Evolutionary conservation across 2,113 vertebrate genomes (phyloP).

Genomic region (Seriola dumerili): DNA sequence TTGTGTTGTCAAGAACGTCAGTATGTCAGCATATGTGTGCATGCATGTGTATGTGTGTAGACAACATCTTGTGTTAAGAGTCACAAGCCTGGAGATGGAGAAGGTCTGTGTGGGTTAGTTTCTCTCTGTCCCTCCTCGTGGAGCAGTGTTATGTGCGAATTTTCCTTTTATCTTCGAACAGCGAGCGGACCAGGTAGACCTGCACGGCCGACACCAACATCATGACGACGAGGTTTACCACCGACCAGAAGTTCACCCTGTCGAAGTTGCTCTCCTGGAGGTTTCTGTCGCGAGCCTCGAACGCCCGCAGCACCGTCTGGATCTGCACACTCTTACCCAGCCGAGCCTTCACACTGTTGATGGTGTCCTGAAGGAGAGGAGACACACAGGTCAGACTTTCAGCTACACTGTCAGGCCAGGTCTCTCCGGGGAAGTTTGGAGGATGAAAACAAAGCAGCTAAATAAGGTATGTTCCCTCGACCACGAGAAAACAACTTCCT

Average conservation of each 20-base stretch:
- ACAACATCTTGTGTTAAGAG: constrained; percentile 3
- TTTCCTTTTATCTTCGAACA: constrained; percentile 95
- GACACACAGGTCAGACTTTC: constrained; percentile 28
- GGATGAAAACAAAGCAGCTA: constrained; percentile 12
- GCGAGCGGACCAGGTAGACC: constrained; percentile 94
- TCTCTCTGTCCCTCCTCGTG: not conserved
- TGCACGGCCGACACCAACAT: constrained; percentile 91
- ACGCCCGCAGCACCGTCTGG: constrained; percentile 93
- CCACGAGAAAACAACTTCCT: constrained; percentile 49
- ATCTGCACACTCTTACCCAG: constrained; percentile 95
- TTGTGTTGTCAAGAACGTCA: constrained; percentile 4
- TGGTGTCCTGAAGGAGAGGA: constrained; percentile 89
- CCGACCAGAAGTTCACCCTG: constrained; percentile 95
- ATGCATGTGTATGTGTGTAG: not conserved
- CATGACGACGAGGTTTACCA: constrained; percentile 91
- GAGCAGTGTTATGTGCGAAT: constrained; percentile 87
- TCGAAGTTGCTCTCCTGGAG: constrained; percentile 97
- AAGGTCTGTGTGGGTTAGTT: constrained; percentile 17
- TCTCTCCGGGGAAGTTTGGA: not conserved
- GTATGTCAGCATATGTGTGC: constrained; percentile 25
- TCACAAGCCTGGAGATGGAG: constrained; percentile 6
- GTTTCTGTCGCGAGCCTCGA: constrained; percentile 97
- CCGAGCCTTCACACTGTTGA: constrained; percentile 94
- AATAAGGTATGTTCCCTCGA: constrained; percentile 27
- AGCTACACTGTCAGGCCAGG: not conserved